Base-by-base conservation (phyloP, 2,888 invertebrate genomes). In the Dryomyza anilis region DNA sequence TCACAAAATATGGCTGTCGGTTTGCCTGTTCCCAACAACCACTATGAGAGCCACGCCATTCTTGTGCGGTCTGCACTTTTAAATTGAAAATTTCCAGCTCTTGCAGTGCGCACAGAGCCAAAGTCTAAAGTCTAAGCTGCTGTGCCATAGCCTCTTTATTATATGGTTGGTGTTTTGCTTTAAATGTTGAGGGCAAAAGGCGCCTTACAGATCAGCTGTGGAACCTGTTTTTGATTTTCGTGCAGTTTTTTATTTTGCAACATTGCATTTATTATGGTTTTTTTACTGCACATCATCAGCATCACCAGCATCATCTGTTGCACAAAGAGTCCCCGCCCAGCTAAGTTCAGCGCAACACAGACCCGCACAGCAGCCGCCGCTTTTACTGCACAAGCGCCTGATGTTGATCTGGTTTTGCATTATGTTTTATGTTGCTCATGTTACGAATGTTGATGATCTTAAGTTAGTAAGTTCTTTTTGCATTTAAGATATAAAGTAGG, bases 361-460 rank as follows among this genome's bases (percentile, higher is more conserved):
- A 12, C n/a, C 39, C 14, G n/a, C 39, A 14, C 14, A 25, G 25
- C 48, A 14, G 50, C 14, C 50, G 50, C 12, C 50, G 50, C 4
- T 16, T 50, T 50, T 50, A 23, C 50, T 50, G 25, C 50, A 25
- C 50, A 50, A 10, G 23, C 50, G 23, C 23, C 50, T 43, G 50
- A 50, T 50, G 50, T 50, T 50, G 50, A 50, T 50, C 50, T 50
- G 50, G 50, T 50, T 50, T 50, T 25, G 50, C 50, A 50, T 50
- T 50, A 50, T 50, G 50, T 50, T 50, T 50, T 50, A 50, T 50
- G 50, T 16, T 43, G 16, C n/a, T 43, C 43, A 39, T 6, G n/a
- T 16, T 43, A 19, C 16, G 6, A 12, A 6, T 43, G 43, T 19
- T 16, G 43, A n/a, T 43, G 43, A 43, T 43, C n/a, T n/a, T n/a